These are phyloP conservation scores for Solenodon paradoxus DNA, from an alignment of 2,113 vertebrate species.

Conservation along the genomic window DNA sequence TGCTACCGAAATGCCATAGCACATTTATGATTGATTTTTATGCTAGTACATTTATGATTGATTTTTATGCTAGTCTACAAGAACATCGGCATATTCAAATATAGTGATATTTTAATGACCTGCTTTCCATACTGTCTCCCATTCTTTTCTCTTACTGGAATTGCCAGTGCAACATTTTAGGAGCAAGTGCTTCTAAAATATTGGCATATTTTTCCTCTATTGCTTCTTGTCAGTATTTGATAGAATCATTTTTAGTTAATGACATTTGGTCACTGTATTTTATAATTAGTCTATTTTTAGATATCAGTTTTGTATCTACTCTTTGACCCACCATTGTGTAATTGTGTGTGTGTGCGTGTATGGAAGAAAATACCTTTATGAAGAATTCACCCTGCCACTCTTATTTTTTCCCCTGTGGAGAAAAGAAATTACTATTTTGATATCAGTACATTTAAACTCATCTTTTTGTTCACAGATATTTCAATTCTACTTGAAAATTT, in stretches of 20 bases:
- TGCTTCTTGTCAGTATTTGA: not conserved
- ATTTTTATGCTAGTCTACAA: not conserved
- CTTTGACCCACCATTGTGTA: not conserved
- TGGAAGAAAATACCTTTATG: not conserved
- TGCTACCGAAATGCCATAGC: not conserved
- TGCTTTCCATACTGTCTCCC: not conserved
- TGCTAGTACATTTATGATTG: not conserved
- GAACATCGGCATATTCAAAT: not conserved
- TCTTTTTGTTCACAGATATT: slow-evolving; percentile 1
- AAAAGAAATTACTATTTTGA: not conserved
- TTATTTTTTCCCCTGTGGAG: not conserved
- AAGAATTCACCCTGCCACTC: not conserved
- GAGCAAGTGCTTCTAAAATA: not conserved
- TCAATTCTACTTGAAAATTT: not conserved
- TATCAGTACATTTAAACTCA: not conserved
- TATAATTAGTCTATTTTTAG: not conserved
- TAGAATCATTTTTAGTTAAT: not conserved
- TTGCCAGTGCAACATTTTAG: not conserved
- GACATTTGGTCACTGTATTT: not conserved
- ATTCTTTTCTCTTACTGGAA: not conserved
- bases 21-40: not conserved
- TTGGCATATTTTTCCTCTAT: not conserved
- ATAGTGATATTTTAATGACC: not conserved
- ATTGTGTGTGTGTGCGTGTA: too few relatives aligned
- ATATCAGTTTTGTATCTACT: not conserved